These are phyloP conservation scores for Bryconaethiops microstoma DNA, from an alignment of 2,797 vertebrate species.

Conservation along the genomic window DNA sequence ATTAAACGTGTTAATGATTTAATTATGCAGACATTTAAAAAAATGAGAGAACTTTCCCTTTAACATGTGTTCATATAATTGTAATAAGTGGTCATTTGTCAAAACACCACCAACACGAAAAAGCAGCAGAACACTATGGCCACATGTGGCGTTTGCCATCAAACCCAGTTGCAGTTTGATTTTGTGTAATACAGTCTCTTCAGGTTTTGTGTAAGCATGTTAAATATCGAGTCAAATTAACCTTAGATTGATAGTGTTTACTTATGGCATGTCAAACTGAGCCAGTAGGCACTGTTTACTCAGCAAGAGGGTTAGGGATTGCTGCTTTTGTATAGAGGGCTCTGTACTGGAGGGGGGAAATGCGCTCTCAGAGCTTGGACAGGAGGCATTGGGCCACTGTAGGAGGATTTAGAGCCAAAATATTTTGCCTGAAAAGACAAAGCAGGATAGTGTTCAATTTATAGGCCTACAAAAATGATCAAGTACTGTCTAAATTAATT, in stretches of 20 bases:
- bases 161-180: not conserved
- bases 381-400: not conserved
- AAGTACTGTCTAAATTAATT: no score
- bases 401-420: not conserved
- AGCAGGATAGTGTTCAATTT: not conserved
- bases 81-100: no score
- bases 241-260: not conserved
- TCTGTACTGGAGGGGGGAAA: not conserved
- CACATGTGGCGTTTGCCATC: not conserved
- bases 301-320: not conserved
- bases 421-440: not conserved
- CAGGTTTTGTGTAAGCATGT: not conserved
- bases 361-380: not conserved
- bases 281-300: not conserved
- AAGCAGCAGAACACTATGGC: not conserved
- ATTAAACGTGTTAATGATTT: no score
- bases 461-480: no score
- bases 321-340: not conserved
- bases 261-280: not conserved
- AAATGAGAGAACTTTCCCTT: not conserved
- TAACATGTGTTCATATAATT: not conserved
- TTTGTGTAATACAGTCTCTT: not conserved
- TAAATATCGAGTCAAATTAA: not conserved
- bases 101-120: no score
- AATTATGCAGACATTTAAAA: not conserved